These are phyloP conservation scores for Camponotus floridanus DNA, from an alignment of 1,140 invertebrate genomes.

Conservation along the genomic window DNA sequence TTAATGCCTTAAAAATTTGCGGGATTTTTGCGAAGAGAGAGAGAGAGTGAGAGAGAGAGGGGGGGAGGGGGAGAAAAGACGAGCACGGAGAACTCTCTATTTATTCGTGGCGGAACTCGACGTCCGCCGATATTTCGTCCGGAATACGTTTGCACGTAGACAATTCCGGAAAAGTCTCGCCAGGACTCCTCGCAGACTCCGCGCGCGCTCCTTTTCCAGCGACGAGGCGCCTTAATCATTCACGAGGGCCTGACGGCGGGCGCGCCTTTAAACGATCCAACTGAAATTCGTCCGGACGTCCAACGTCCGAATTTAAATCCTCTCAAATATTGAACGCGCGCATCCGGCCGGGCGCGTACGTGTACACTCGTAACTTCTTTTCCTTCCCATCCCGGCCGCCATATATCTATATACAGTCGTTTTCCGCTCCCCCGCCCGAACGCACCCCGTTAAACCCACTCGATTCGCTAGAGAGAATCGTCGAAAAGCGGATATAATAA, in stretches of 20 bases:
- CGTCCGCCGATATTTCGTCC: conserved; percentile 76
- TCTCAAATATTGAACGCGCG: conserved; percentile 84
- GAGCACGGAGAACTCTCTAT: conserved; percentile 74
- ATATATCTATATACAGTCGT: conserved; percentile 52
- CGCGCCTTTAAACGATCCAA: conserved; percentile 82
- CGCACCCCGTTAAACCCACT: conserved; percentile 74
- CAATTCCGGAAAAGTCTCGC: conserved; percentile 79
- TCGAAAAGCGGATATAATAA: conserved; percentile 77
- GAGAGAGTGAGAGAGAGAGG: not conserved
- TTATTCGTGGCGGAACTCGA: conserved; percentile 73
- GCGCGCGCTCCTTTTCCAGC: conserved; percentile 66
- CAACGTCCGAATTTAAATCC: conserved; percentile 84
- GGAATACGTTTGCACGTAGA: conserved; percentile 79
- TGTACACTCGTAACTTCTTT: conserved; percentile 70
- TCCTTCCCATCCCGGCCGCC: conserved; percentile 61
- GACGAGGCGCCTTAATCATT: conserved; percentile 82
- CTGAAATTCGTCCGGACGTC: conserved; percentile 84
- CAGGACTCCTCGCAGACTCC: conserved; percentile 65
- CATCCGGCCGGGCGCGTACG: conserved; percentile 69
- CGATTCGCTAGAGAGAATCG: conserved; percentile 66
- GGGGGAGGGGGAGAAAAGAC: conserved; percentile 16
- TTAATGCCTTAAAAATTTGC: conserved; percentile 28
- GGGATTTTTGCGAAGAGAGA: no score
- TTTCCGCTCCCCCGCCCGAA: conserved; percentile 61
- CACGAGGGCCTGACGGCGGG: conserved; percentile 81